Conservation (phyloP, 2,113 vertebrate genomes). For the Perca flavescens region DNA sequence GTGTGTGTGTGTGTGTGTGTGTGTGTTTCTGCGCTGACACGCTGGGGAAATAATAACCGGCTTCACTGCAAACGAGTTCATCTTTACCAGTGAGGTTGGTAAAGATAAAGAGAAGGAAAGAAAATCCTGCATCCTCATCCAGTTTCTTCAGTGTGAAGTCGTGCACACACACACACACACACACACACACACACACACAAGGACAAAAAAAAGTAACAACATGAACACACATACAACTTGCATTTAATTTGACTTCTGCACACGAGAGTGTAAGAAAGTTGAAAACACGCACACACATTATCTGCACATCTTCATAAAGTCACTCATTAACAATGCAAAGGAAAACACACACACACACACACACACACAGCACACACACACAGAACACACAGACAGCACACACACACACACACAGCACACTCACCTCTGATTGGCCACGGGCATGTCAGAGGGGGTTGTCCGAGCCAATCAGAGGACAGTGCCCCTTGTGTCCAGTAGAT, state of each 20-base stretch:
- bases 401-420: constrained; percentile 70
- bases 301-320: not conserved
- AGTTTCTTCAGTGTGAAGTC: constrained; percentile 7
- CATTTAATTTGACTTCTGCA: not conserved
- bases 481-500: constrained; percentile 83
- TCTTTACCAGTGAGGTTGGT: not conserved
- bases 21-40: constrained; percentile 9
- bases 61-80: constrained; percentile 1
- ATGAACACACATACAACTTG: not conserved
- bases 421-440: constrained; percentile 89
- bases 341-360: constrained; percentile 27
- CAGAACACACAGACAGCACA: not conserved
- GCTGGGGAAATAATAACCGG: constrained; percentile 1
- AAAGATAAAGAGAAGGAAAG: not conserved
- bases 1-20: not conserved
- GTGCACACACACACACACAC: constrained; percentile 9
- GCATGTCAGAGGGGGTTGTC: constrained; percentile 87
- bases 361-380: constrained; percentile 16
- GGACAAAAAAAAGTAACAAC: not conserved
- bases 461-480: constrained; percentile 88
- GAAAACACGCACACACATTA: constrained; percentile 4
- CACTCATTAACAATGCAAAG: not conserved
- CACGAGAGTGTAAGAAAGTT: not conserved
- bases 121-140: not conserved
- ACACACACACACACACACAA: not conserved